A percentile compares a stretch with the other conserved stretches of the same genome.
Conservation (phyloP, 2,888 invertebrate genomes). For the Hedychridium roseum region DNA sequence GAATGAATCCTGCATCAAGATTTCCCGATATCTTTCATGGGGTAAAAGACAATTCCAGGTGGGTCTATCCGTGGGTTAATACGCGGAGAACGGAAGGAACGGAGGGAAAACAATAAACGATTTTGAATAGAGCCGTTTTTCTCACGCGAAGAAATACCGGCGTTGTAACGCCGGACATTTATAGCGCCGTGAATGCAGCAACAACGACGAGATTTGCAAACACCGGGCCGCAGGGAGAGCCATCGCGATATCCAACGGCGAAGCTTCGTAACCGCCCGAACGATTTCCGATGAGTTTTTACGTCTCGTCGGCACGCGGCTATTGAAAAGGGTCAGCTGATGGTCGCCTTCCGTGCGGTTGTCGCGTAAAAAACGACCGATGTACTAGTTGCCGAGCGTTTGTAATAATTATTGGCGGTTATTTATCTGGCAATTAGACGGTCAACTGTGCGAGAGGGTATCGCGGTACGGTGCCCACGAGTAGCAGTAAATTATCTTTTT, state of each 20-base stretch:
- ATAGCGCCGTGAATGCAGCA: slow-evolving; percentile 26
- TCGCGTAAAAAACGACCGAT: slow-evolving; percentile 6
- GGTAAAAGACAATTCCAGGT: no score
- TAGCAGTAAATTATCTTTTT: no score
- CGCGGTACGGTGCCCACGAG: no score
- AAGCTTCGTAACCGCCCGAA: slow-evolving; percentile 19
- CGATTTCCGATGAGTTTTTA: slow-evolving; percentile 30
- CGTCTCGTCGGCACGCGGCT: slow-evolving; percentile 12
- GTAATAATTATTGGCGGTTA: slow-evolving; percentile 36
- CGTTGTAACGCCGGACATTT: slow-evolving; percentile 30
- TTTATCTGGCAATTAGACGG: slow-evolving; percentile 42
- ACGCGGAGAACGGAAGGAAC: background rate
- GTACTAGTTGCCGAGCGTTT: slow-evolving; percentile 18
- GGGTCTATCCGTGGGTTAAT: no score
- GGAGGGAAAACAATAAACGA: slow-evolving; percentile 29
- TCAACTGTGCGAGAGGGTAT: no score
- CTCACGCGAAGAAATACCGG: slow-evolving; percentile 30
- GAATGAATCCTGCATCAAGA: no score
- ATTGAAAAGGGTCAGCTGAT: slow-evolving; percentile 14
- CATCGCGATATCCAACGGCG: slow-evolving; percentile 15
- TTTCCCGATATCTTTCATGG: no score
- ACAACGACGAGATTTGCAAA: slow-evolving; percentile 25
- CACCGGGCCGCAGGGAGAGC: no score
- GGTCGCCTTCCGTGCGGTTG: slow-evolving; percentile 10
- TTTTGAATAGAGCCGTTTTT: slow-evolving; percentile 25